These are phyloP conservation scores for Anas bernieri DNA, from an alignment of 2,797 vertebrate genomes.

Conservation along the genomic window DNA sequence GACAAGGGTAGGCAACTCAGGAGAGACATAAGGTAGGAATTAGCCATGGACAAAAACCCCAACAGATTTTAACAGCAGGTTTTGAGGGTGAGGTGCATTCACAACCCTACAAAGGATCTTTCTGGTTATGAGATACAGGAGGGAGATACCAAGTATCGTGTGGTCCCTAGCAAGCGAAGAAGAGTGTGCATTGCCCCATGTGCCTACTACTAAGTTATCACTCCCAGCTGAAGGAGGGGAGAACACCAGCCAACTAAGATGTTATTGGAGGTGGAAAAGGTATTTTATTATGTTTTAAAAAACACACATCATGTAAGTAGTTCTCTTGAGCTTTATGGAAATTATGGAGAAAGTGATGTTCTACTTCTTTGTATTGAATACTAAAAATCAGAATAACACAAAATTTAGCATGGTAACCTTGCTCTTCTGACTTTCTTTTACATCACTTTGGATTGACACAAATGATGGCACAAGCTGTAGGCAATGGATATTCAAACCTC, in stretches of 20 bases:
- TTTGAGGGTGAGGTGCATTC: background rate
- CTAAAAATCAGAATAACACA: background rate
- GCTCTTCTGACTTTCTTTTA: background rate
- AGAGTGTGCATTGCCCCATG: background rate
- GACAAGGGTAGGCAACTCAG: background rate
- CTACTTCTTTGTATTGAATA: background rate
- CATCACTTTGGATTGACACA: background rate
- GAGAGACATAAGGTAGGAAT: background rate
- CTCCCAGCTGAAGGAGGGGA: background rate
- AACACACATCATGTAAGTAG: background rate
- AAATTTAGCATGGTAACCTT: background rate
- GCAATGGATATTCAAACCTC: constrained; percentile 43
- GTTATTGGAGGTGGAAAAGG: background rate
- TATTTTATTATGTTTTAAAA: background rate
- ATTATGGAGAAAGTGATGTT: background rate
- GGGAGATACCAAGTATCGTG: background rate
- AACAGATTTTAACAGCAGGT: background rate
- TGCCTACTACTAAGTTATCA: background rate
- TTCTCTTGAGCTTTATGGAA: background rate
- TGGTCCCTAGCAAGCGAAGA: background rate
- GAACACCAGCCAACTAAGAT: background rate
- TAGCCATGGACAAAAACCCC: background rate
- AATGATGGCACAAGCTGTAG: background rate
- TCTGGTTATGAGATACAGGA: background rate
- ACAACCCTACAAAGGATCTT: background rate